Base-by-base conservation (phyloP, 2,888 invertebrate genomes). In the Pycnomerus fuliginosus region DNA sequence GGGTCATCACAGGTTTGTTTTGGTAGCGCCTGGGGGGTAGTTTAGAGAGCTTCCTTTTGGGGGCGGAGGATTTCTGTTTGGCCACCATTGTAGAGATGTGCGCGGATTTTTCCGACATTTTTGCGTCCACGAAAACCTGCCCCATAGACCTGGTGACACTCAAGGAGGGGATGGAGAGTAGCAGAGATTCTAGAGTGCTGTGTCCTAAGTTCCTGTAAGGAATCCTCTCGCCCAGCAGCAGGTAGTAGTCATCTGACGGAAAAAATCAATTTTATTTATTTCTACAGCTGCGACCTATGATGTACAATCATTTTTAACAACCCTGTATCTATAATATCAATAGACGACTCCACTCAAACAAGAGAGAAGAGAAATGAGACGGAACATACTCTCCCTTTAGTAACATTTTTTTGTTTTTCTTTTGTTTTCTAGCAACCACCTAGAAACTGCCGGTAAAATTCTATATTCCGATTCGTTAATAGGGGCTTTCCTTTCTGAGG, bases 121-220 rank as follows among this genome's bases (percentile, higher is more conserved):
- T 73, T 0, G 79, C 81, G 58, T 80, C 78, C 11, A 83, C 77
- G 53, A 73, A 73, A 62, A 76, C 73, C 47, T 80, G 79, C 1
- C 78, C 79, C 62, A 76, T 66, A 12, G 62, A 62, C 53, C 73
- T 72, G n/a, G 72, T 72, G 4, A 77, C 69, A 56, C 76, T 77
- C 58, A 84, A 75, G 16, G 79, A 76, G 7, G 82, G 79, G 11
- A 79, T 76, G 49, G 76, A 76, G 20, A 70, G 58, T 42, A 87
- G 72, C 48, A 87, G 74, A 22, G 80, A 79, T 44, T 82, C 79
- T 4, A 85, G 67, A 4, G 72, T 70, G 23, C 69, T 59, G 67
- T 74, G 85, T 3, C 85, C 85, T 39, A 84, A 69, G 53, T 74
- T 74, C 43, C 68, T 72, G 56, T 70, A 85, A 3, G 85, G 85